Percentiles rank a stretch among this genome's conserved stretches.
phyloP scores from a whole-genome alignment of 1,140 invertebrate genomes.

The Carposina sasakii region DNA sequence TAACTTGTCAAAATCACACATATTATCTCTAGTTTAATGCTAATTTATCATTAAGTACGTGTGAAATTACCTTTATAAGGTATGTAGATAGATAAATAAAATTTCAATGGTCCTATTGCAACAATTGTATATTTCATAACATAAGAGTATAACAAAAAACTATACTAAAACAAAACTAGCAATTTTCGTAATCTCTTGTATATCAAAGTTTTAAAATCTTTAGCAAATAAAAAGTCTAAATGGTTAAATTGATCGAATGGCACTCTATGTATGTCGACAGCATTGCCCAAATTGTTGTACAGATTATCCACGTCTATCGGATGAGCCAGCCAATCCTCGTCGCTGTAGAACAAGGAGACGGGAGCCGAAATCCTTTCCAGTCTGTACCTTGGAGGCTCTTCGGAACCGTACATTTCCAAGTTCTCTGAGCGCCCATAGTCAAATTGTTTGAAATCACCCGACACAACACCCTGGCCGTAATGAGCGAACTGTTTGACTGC shows the following conservation, averaged over 20 bases:
- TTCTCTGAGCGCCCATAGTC: constrained; percentile 65
- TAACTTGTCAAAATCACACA: too few species aligned
- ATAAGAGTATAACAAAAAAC: too few species aligned
- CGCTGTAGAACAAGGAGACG: constrained; percentile 77
- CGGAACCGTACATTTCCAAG: constrained; percentile 55
- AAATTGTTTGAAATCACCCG: constrained; percentile 60
- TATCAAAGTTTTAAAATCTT: constrained; percentile 59
- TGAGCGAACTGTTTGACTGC: constrained; percentile 84
- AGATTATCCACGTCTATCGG: constrained; percentile 66
- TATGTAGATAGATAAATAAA: too few species aligned
- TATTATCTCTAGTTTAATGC: too few species aligned
- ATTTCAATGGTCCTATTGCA: too few species aligned
- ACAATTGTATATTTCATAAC: too few species aligned
- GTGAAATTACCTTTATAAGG: too few species aligned
- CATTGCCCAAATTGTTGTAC: constrained; percentile 54
- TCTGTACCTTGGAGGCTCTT: constrained; percentile 76
- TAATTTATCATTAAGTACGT: too few species aligned
- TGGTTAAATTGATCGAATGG: constrained; percentile 67
- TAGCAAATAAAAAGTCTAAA: constrained; percentile 74
- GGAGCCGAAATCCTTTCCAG: constrained; percentile 75
- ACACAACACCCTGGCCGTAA: constrained; percentile 75
- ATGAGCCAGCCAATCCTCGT: constrained; percentile 76
- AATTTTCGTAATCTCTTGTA: constrained; percentile 50
- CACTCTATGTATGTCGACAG: constrained; percentile 58
- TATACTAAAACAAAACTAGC: constrained; percentile 27